phyloP scores from a whole-genome alignment of 2,797 vertebrate species.

The Pygocentrus nattereri region DNA sequence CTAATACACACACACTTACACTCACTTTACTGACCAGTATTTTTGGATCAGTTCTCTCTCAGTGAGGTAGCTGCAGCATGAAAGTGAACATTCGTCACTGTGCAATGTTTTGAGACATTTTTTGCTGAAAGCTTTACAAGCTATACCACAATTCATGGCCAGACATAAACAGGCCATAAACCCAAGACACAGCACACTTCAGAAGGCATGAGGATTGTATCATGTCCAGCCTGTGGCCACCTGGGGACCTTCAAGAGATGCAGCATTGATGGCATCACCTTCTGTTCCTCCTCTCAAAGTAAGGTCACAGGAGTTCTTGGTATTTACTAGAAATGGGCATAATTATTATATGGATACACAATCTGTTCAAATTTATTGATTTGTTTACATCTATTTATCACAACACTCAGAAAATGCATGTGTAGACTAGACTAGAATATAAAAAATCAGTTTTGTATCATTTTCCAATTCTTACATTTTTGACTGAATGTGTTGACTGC shows the following conservation, averaged over 20 bases:
- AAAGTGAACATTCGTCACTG: constrained; percentile 27
- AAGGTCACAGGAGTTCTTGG: constrained; percentile 21
- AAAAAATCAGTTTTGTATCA: too few species aligned
- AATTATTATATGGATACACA: not conserved
- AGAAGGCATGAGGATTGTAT: not conserved
- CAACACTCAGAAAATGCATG: too few species aligned
- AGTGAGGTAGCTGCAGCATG: constrained; percentile 1
- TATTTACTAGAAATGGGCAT: not conserved
- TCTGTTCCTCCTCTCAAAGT: not conserved
- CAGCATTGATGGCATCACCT: constrained; percentile 25
- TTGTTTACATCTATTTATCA: too few species aligned
- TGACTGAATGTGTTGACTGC: not conserved
- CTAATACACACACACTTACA: constrained; percentile 8
- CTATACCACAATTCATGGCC: constrained; percentile 18
- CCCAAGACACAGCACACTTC: constrained; percentile 17
- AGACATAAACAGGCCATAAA: constrained; percentile 22
- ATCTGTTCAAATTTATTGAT: too few species aligned
- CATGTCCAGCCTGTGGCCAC: constrained; percentile 14
- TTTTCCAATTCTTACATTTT: too few species aligned
- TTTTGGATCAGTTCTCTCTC: not conserved
- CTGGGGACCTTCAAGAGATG: not conserved
- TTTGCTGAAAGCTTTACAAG: constrained; percentile 20
- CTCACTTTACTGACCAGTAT: constrained; percentile 4
- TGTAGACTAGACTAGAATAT: too few species aligned
- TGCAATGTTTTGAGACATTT: constrained; percentile 36